Evolutionary conservation across 2,888 invertebrate species (phyloP), one percentile per base, ranked within the genome.

Genomic region (Sesia bembeciformis): DNA sequence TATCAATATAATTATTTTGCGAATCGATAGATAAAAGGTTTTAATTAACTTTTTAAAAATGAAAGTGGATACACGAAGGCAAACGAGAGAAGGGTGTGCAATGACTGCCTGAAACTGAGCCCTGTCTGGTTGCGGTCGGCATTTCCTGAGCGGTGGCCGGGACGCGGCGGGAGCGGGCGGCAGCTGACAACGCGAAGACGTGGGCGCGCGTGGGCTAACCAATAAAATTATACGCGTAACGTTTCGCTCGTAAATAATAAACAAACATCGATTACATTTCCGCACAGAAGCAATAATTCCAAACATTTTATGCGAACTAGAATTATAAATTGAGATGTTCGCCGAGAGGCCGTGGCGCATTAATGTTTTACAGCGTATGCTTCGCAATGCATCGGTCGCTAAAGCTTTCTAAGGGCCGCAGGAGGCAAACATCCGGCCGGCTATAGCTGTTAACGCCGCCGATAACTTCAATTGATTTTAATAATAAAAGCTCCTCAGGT

Each of bases 371-470:
- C 78, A 78, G 74, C 70, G 71, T 67, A 65, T 66, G 66, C 70
- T 66, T 69, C 66, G 68, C 70, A 39, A 46, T 8, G 43, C 43
- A 43, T 7, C 63, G 61, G 61, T 7, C 63, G 61, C 61, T 8
- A 66, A 72, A 75, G 78, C 84, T 84, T 84, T 84, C 85, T 83
- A 83, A 76, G 78, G 70, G 76, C 72, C 70, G 67, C 43, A 66
- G 66, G 68, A 75, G 67, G 78, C 74, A 81, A 84, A 83, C 83
- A 84, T 86, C 85, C 84, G 85, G 81, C 68, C 71, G 64, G 65
- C 69, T 72, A 70, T 8, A 23, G 23, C 70, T 65, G 71, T 72
- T 74, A 72, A 69, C 64, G 61, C 23, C 23, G 7, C 54, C 59
- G 56, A 61, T 63, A 62, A 60, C 59, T 64, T 57, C 61, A 57